Evolutionary conservation across 2,113 vertebrate species (phyloP), one percentile per base, ranked within the genome.

Genomic region (Psilopogon haemacephalus): DNA sequence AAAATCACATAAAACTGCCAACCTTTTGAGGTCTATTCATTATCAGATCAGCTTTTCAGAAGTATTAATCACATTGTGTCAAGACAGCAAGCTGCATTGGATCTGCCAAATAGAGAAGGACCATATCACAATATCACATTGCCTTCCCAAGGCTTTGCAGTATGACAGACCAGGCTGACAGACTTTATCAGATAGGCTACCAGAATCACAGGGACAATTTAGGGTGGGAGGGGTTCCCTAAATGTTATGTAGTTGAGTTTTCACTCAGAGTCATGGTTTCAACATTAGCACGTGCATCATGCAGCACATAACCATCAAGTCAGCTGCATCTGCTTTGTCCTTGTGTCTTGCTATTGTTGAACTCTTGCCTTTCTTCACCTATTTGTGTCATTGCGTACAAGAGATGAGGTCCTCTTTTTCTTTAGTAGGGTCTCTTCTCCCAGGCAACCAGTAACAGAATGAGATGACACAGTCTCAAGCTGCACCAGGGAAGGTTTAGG

Each of bases 241-340:
- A 15, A 67, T 19, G 15, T 32, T 3, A 2, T 28, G 44, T 62
- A 19, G 12, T 58, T 35, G 35, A 55, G 28, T 8, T 12, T 13
- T 33, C 7, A 15, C 35, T 65, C 38, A 44, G 32, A 46, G 26
- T 2, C 8, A 33, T 27, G 33, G 3, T 63, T 92, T 77, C 23
- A 33, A 23, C 1, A 0, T 28, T 24, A 56, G 17, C 1, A 2
- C 7, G 38, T 16, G 8, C 1, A 1, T 12, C 73, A 24, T 15
- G 30, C 18, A 35, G 24, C 12, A 37, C 6, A 12, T 9, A 7
- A 82, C 7, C 9, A 75, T 52, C 46, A 42, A 59, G 10, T 4
- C 38, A 84, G 5, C 11, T 50, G 2, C n/a, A 23, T 42, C 27
- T 70, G 32, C 24, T 74, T n/a, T 69, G 26, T 35, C 21, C 17